Conservation (phyloP, 1,140 invertebrate genomes). For the Drosophila melanogaster region Release_6_plus_ISO1_MT NT_033777.3:9608001-9608500, state of each 20-base stretch:
- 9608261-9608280: constrained; percentile 58
- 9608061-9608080: constrained; percentile 5
- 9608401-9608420: no score
- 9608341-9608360: background rate
- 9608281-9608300: constrained; percentile 40
- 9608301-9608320: constrained; percentile 30
- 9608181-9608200: constrained; percentile 57
- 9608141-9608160: constrained; percentile 25
- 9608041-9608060: background rate
- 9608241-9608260: constrained; percentile 3
- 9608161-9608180: constrained; percentile 37
- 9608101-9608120: constrained; percentile 4
- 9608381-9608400: no score
- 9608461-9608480: no score
- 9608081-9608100: background rate
- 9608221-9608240: constrained; percentile 67
- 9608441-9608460: no score
- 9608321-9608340: constrained; percentile 1
- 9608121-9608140: constrained; percentile 25
- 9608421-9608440: no score
- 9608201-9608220: constrained; percentile 50
- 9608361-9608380: background rate
- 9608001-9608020: constrained; percentile 29
- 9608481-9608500: background rate
- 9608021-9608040: background rate